Evolutionary conservation across 2,113 vertebrate genomes (phyloP).

Genomic region (Bungarus multicinctus): DNA sequence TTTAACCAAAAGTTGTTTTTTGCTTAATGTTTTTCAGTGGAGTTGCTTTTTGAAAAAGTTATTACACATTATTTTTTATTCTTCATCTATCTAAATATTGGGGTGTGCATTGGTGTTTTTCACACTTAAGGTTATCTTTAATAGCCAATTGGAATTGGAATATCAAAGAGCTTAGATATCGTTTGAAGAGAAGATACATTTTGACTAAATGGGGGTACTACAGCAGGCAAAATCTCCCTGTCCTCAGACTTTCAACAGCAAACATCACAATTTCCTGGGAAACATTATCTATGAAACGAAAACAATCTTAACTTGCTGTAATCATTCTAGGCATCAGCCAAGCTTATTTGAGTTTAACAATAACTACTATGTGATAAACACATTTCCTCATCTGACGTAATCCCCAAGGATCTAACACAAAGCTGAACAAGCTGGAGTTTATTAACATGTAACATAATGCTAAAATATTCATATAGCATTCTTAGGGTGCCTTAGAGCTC

Average conservation of each 20-base stretch:
- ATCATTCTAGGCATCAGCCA: conserved; percentile 48
- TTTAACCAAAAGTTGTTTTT: not conserved
- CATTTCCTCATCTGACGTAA: conserved; percentile 53
- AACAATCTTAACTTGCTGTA: conserved; percentile 28
- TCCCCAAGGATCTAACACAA: conserved; percentile 49
- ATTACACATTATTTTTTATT: not conserved
- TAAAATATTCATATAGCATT: not conserved
- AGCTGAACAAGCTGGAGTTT: conserved; percentile 38
- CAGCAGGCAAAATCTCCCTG: not conserved
- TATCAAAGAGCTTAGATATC: not conserved
- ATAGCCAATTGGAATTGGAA: not conserved
- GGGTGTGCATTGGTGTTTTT: not conserved
- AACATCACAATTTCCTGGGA: not conserved
- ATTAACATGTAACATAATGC: conserved; percentile 8
- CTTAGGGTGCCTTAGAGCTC: not conserved
- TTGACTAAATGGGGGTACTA: not conserved
- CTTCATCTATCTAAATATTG: not conserved
- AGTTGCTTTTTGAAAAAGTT: not conserved
- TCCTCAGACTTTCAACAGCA: not conserved
- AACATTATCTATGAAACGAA: not conserved
- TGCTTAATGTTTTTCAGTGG: not conserved
- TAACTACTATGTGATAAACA: conserved; percentile 51
- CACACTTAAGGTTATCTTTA: not conserved
- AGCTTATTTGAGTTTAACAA: conserved; percentile 52
- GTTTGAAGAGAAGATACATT: not conserved